A percentile compares a stretch with the other conserved stretches of the same genome.
Evolutionary conservation across 2,113 vertebrate species (phyloP).

Genomic region (Prionailurus viverrinus): DNA sequence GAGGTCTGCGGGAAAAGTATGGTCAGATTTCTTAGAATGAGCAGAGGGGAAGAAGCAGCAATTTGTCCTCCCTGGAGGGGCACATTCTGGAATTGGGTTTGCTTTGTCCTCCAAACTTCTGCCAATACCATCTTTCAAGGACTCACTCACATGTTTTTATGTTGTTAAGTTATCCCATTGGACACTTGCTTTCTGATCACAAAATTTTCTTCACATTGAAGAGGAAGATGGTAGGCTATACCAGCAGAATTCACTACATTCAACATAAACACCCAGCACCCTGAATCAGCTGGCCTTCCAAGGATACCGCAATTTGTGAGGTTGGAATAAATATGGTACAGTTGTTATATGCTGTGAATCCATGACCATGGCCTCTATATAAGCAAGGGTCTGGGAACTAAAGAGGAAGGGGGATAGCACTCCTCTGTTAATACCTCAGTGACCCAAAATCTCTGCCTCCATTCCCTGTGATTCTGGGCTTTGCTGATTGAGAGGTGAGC

Average conservation of each 20-base stretch:
- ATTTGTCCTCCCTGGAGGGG: background rate
- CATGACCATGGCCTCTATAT: accelerated
- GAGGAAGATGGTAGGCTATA: background rate
- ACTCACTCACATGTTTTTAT: background rate
- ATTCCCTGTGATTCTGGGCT: background rate
- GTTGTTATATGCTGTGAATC: background rate
- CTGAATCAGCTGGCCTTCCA: background rate
- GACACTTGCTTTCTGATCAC: background rate
- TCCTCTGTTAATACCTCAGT: background rate
- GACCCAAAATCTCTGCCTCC: background rate
- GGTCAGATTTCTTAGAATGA: background rate
- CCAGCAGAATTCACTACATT: background rate
- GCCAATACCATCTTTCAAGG: background rate
- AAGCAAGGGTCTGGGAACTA: background rate
- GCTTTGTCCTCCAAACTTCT: background rate
- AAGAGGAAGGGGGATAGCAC: background rate
- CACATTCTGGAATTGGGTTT: background rate
- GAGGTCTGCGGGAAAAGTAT: background rate
- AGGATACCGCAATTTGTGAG: background rate
- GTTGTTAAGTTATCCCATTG: background rate
- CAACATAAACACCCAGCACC: background rate
- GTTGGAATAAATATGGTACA: background rate
- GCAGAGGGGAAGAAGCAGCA: background rate
- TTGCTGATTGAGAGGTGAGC: background rate
- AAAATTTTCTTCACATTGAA: background rate